A percentile compares a stretch with the other conserved stretches of the same genome.
Evolutionary conservation across 2,888 invertebrate genomes (phyloP).

Genomic region (Reticulitermes lucifugus): DNA sequence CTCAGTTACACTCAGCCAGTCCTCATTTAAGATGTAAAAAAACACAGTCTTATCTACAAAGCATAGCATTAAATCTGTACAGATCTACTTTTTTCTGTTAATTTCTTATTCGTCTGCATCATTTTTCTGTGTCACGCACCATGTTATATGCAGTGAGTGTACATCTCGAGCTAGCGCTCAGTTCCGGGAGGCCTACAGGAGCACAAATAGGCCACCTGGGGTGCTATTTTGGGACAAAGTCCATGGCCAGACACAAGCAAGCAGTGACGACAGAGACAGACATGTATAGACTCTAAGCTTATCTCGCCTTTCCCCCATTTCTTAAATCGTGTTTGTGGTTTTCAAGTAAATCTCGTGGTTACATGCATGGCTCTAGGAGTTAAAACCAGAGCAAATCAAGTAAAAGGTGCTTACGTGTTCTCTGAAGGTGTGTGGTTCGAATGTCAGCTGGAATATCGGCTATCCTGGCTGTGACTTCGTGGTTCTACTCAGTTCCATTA

Average conservation of each 20-base stretch:
- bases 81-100: background rate
- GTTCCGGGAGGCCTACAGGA: background rate
- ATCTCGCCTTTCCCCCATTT: background rate
- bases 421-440: too few relatives aligned
- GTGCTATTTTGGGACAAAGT: slow-evolving; percentile 34
- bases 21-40: too few relatives aligned
- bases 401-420: too few relatives aligned
- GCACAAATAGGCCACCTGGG: slow-evolving; percentile 43
- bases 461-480: too few relatives aligned
- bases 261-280: background rate
- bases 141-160: background rate
- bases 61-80: background rate
- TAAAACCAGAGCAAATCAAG: too few relatives aligned
- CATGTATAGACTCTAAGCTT: background rate
- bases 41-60: background rate
- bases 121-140: background rate
- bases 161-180: background rate
- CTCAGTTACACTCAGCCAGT: too few relatives aligned
- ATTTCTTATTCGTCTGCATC: background rate
- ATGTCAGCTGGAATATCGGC: too few relatives aligned
- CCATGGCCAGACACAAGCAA: background rate
- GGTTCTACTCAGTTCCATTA: too few relatives aligned
- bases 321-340: background rate
- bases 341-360: background rate
- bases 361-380: background rate